Evolutionary conservation across 2,113 vertebrate species (phyloP), one percentile per base, ranked within the genome.

Genomic region (Silurus glanis): DNA sequence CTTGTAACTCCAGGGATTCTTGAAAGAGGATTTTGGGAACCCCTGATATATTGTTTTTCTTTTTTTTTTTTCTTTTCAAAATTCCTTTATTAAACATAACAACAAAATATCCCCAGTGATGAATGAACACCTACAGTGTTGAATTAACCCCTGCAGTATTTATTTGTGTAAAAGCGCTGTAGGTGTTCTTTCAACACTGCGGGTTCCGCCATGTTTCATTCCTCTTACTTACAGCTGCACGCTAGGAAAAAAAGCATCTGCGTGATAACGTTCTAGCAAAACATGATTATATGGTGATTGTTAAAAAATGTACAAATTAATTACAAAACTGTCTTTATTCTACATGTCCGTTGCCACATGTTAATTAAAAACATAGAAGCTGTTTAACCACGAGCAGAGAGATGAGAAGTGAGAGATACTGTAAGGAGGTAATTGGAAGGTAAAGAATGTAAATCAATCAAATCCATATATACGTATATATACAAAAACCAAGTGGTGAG

Each of bases 91-190:
- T 79, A 19, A 53, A 14, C 51, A 14, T 25, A 55, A 76, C 37
- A 58, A 37, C 53, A 78, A 75, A n/a, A 78, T 59, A 59, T 21
- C 76, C 78, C 55, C 78, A 61, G 56, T 61, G 10, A 47, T 61
- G 37, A 80, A 80, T 80, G 58, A 61, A 80, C 56, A 80, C 78
- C 78, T 61, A 47, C 78, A 61, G 78, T 80, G 78, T 61, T 61
- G 37, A 61, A 80, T 47, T 61, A 61, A 80, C 78, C 56, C 78
- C 78, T 61, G 78, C 28, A 14, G 78, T 23, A 61, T 80, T 80
- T 80, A 80, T 80, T 80, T 80, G 53, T 45, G 9, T 45, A 47
- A 28, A 80, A 59, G 58, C 28, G 9, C 78, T 2, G 53, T 61
- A 45, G 78, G 28, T 80, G 78, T 61, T 61, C 56, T 80, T 80